phyloP scores from a whole-genome alignment of 2,797 vertebrate species.

The Sardinella longiceps region DNA sequence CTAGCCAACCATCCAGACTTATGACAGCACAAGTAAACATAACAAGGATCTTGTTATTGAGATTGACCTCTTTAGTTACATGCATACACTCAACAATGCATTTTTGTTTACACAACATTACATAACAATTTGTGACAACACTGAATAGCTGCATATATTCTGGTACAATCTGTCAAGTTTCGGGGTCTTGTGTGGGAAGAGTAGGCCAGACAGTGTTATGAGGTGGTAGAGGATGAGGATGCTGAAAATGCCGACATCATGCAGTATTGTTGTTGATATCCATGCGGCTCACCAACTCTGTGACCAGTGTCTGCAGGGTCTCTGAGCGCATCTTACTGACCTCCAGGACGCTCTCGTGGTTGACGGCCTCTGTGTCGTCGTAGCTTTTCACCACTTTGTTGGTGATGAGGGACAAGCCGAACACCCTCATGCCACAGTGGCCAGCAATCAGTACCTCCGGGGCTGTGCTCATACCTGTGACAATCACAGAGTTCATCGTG shows the following conservation, averaged over 20 bases:
- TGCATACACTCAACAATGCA: conserved; percentile 1
- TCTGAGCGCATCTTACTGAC: conserved; percentile 72
- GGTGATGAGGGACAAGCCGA: conserved; percentile 81
- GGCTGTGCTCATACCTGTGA: conserved; percentile 79
- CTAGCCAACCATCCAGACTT: not conserved
- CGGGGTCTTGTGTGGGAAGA: not conserved
- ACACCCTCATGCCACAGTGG: conserved; percentile 78
- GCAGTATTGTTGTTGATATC: conserved; percentile 76
- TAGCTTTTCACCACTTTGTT: conserved; percentile 80
- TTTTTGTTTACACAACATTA: conserved; percentile 1
- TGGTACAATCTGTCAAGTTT: not conserved
- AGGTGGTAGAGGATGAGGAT: not conserved
- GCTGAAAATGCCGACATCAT: conserved; percentile 26
- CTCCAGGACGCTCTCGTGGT: conserved; percentile 76
- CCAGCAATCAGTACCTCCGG: conserved; percentile 76
- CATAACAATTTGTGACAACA: conserved; percentile 45
- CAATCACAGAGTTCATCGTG: not conserved
- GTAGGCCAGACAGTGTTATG: not conserved
- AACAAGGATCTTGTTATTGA: not conserved
- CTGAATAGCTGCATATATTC: conserved; percentile 31
- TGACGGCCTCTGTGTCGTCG: conserved; percentile 70
- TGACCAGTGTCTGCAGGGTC: conserved; percentile 73
- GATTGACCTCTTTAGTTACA: not conserved
- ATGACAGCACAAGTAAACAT: conserved; percentile 6
- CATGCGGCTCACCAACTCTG: conserved; percentile 72